Evolutionary conservation across 1,140 invertebrate species (phyloP).

Genomic region (Euschistus heros): DNA sequence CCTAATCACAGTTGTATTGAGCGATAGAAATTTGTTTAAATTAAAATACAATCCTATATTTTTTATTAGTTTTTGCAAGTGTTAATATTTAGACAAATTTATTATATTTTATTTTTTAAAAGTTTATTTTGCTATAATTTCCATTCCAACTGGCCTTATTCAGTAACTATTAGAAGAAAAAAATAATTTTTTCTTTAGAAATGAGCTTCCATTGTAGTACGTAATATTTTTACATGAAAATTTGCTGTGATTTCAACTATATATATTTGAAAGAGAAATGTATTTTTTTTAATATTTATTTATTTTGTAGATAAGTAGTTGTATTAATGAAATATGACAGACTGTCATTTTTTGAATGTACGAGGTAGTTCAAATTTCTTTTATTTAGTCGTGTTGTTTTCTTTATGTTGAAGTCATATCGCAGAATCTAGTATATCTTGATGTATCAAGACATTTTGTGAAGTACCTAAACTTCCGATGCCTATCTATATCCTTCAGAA

Average conservation of each 20-base stretch:
- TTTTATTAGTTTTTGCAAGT: not conserved
- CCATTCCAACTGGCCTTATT: conserved; percentile 5
- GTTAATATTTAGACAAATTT: not conserved
- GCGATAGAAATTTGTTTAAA: too few species aligned
- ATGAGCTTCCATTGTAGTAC: conserved; percentile 6
- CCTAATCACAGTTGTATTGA: not conserved
- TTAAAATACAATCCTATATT: not conserved
- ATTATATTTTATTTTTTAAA: not conserved
- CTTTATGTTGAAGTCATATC: not conserved
- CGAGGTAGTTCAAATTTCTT: not conserved
- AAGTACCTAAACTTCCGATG: not conserved
- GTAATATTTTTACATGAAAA: conserved; percentile 15
- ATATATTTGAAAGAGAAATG: conserved; percentile 11
- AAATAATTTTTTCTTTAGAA: conserved; percentile 1
- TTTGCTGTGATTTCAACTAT: conserved; percentile 7
- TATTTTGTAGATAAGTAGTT: conserved; percentile 10
- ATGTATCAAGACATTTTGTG: not conserved
- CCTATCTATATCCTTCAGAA: too few species aligned
- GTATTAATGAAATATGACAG: not conserved
- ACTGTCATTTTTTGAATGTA: conserved; percentile 7
- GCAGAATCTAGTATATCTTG: not conserved
- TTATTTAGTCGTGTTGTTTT: not conserved
- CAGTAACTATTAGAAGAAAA: not conserved
- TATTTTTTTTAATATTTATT: conserved; percentile 17
- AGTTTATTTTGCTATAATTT: not conserved